Conservation (phyloP, 2,888 invertebrate species). For the Leucophenga montana region DNA sequence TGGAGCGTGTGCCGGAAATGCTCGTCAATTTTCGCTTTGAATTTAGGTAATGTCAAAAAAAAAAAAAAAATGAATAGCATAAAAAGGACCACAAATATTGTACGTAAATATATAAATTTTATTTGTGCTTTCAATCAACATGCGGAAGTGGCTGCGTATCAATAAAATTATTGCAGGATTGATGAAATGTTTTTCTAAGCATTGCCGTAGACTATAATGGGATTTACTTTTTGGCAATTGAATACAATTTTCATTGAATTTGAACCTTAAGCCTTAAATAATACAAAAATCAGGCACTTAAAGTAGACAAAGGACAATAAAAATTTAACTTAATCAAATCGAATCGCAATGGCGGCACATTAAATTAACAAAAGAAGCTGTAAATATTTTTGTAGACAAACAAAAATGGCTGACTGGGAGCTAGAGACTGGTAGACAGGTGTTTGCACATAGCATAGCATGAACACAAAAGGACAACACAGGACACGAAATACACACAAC, state of each 20-base stretch:
- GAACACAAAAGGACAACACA: neutral
- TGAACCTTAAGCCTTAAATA: neutral
- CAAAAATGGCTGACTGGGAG: constrained; percentile 1
- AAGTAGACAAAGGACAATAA: constrained; percentile 1
- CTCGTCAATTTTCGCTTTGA: constrained; percentile 60
- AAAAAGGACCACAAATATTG: neutral
- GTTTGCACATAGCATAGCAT: no score
- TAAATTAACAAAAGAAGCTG: constrained; percentile 39
- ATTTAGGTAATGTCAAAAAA: constrained; percentile 51
- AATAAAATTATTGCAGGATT: constrained; percentile 57
- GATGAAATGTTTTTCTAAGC: constrained; percentile 43
- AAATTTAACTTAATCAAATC: constrained; percentile 25
- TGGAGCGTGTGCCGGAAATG: constrained; percentile 55
- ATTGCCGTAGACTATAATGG: neutral
- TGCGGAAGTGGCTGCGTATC: constrained; percentile 42
- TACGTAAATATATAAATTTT: constrained; percentile 50
- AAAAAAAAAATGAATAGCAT: neutral
- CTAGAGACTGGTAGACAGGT: no score
- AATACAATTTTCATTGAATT: neutral
- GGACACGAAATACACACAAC: constrained; percentile 7
- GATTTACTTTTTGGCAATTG: neutral
- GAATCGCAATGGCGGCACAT: constrained; percentile 33
- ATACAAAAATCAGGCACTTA: constrained; percentile 12
- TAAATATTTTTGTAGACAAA: constrained; percentile 31
- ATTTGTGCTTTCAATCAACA: constrained; percentile 60